These are phyloP conservation scores for Parus major DNA, from an alignment of 2,113 vertebrate genomes.

Conservation along the genomic window DNA sequence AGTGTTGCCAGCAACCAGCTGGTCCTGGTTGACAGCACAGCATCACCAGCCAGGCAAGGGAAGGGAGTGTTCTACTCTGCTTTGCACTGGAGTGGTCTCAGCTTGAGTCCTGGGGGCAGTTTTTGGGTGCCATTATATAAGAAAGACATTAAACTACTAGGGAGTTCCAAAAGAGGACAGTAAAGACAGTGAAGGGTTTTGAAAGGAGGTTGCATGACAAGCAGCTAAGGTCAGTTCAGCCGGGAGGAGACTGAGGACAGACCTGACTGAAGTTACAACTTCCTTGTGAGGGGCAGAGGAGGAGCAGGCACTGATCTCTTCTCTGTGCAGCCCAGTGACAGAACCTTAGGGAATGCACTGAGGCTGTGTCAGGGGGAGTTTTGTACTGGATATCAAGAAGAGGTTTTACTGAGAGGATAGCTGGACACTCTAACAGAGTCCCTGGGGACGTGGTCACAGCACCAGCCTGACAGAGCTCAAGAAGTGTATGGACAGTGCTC, in stretches of 20 bases:
- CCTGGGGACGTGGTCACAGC: not conserved
- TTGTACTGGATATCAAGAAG: not conserved
- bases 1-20: not conserved
- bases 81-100: not conserved
- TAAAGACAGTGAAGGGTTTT: not conserved
- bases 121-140: not conserved
- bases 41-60: rapidly evolving
- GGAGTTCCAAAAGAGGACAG: no score
- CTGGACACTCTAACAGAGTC: not conserved
- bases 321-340: not conserved
- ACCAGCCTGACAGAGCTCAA: not conserved
- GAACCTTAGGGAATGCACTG: not conserved
- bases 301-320: no score
- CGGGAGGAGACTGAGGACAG: not conserved
- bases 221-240: not conserved
- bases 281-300: rapidly evolving
- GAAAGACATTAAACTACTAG: not conserved
- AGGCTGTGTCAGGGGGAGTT: not conserved
- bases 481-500: not conserved
- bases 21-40: not conserved
- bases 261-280: rapidly evolving
- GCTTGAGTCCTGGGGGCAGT: rapidly evolving
- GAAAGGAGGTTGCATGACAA: rapidly evolving
- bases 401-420: rapidly evolving
- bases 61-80: not conserved